Conservation (phyloP, 1,140 invertebrate species). For the Heliconius melpomene region DNA sequence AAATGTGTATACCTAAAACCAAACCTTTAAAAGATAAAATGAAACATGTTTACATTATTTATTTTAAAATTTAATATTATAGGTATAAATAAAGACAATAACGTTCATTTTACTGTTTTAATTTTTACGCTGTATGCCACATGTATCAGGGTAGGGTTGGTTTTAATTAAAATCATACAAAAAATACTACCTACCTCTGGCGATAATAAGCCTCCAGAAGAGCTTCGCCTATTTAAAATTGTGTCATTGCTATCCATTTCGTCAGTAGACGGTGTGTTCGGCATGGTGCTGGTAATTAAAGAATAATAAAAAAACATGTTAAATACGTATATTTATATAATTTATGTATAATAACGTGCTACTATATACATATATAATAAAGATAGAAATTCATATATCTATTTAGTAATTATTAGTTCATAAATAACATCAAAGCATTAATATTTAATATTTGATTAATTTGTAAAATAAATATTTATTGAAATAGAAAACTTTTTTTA, state of each 20-base stretch:
- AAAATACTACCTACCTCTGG: constrained; percentile 83
- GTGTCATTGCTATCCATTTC: constrained; percentile 83
- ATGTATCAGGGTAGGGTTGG: no score
- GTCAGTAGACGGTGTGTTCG: constrained; percentile 87
- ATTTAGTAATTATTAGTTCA: not conserved
- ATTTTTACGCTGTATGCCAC: no score
- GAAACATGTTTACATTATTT: not conserved
- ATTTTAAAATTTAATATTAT: no score
- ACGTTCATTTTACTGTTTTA: no score
- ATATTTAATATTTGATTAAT: not conserved
- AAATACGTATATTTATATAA: not conserved
- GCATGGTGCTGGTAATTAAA: constrained; percentile 78
- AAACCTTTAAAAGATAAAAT: not conserved
- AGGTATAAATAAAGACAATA: no score
- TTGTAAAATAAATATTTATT: not conserved
- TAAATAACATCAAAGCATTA: not conserved
- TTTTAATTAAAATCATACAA: not conserved
- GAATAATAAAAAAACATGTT: not conserved
- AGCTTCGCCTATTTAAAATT: constrained; percentile 86
- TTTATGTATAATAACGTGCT: not conserved
- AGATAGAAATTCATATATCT: not conserved
- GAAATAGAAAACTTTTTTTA: not conserved
- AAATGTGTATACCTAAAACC: not conserved
- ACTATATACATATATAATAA: no score
- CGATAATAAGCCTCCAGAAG: constrained; percentile 89